These are phyloP conservation scores for Coreius guichenoti DNA, from an alignment of 2,797 vertebrate genomes.

Conservation along the genomic window DNA sequence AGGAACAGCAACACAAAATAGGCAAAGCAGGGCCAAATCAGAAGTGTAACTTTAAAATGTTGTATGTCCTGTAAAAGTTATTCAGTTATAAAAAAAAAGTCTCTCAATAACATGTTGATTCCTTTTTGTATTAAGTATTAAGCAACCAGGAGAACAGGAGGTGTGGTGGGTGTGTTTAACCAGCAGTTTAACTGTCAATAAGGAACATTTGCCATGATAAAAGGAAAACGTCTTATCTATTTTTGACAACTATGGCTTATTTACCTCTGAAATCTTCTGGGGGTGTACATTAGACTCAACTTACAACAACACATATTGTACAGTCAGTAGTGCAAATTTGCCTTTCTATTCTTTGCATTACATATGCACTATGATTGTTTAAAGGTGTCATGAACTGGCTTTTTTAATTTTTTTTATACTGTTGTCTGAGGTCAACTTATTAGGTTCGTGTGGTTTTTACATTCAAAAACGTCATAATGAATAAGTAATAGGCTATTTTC, in stretches of 20 bases:
- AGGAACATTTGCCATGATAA: slow-evolving; percentile 6
- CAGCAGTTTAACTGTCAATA: slow-evolving; percentile 39
- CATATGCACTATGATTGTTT: neutral
- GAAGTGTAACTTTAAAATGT: neutral
- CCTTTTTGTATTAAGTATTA: neutral
- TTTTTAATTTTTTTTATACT: too few species aligned
- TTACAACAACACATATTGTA: neutral
- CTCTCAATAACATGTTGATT: neutral
- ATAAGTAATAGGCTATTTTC: too few species aligned
- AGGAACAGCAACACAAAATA: neutral
- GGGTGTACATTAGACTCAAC: neutral
- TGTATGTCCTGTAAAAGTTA: neutral
- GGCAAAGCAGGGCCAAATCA: neutral
- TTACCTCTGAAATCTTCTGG: neutral
- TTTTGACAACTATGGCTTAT: slow-evolving; percentile 8
- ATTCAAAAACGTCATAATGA: too few species aligned
- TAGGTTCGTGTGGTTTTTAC: too few species aligned
- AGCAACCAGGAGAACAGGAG: neutral
- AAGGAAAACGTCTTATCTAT: slow-evolving; percentile 8
- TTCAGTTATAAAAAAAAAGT: neutral
- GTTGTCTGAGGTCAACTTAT: too few species aligned
- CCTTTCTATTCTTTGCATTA: neutral
- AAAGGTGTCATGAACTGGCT: too few species aligned
- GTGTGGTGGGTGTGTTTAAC: slow-evolving; percentile 28
- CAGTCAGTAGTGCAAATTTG: neutral